Evolutionary conservation across 2,797 vertebrate genomes (phyloP), one percentile per base, ranked within the genome.

Genomic region (Botia kubotai): DNA sequence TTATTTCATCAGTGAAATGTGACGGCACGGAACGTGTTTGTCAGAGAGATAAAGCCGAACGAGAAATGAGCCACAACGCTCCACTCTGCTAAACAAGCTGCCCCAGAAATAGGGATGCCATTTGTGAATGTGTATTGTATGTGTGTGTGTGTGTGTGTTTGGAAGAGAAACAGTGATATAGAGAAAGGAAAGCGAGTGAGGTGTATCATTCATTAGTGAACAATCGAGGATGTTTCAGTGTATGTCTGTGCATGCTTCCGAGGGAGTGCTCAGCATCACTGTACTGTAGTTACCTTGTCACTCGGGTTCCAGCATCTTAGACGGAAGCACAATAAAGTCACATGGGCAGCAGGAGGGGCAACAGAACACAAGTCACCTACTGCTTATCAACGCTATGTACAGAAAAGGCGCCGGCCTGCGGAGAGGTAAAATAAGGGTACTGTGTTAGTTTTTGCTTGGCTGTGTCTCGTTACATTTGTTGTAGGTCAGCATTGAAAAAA

Each of bases 1-100:
- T 88, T 87, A 84, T 89, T 88, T 87, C 74, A 85, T 82, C 84
- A 82, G 81, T 57, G 70, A 74, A 85, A 85, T 75, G 70, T 77
- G 85, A 85, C 83, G 62, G 80, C 84, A 85, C 72, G 85, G 78
- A 71, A 79, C 63, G 86, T 81, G 86, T 87, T 90, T 90, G 87
- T 90, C 86, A 88, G 72, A 89, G 87, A 77, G 82, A 91, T 89
- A 88, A 85, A 85, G 75, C 79, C 77, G 84, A 71, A 73, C 87
- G 87, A 82, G 72, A 85, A 87, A 88, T 80, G 62, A 86, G 73
- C 86, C 70, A 75, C 74, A 84, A 71, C 72, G 70, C 60, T 87
- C 83, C 57, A 84, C 83, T 77, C 77, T 50, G 81, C 85, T 86
- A 75, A 88, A 85, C 75, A 76, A 85, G 74, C 84, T 89, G 86